Conservation (phyloP, 2,797 vertebrate species). For the Peromyscus melanophrys region DNA sequence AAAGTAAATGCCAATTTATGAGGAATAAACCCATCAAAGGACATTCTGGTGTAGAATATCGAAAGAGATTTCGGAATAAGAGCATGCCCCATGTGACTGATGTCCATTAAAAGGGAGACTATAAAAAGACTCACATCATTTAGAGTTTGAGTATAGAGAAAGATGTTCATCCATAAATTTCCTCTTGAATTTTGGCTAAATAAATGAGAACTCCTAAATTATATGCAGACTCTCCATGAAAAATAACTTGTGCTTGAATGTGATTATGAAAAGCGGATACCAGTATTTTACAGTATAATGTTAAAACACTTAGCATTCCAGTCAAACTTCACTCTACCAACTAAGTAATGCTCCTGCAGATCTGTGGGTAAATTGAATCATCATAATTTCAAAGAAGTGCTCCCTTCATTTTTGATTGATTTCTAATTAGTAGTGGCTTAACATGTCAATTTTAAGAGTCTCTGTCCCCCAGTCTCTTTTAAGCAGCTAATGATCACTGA, state of each 20-base stretch:
- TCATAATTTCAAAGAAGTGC: constrained; percentile 68
- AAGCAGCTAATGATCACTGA: constrained; percentile 73
- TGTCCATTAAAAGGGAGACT: constrained; percentile 60
- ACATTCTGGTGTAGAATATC: constrained; percentile 38
- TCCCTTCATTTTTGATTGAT: constrained; percentile 74
- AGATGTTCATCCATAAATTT: constrained; percentile 65
- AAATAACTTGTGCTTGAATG: constrained; percentile 54
- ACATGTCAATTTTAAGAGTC: constrained; percentile 67
- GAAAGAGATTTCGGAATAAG: constrained; percentile 72
- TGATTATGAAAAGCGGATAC: constrained; percentile 57
- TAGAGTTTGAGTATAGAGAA: constrained; percentile 73
- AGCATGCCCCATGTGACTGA: constrained; percentile 29
- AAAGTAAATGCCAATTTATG: constrained; percentile 67
- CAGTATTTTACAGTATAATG: constrained; percentile 60
- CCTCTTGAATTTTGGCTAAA: constrained; percentile 71
- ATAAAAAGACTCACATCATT: constrained; percentile 66
- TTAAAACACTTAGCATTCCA: constrained; percentile 72
- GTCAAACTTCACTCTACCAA: neutral
- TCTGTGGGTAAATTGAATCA: constrained; percentile 74
- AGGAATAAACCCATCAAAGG: constrained; percentile 63
- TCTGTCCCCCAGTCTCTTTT: constrained; percentile 57
- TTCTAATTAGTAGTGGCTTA: constrained; percentile 76
- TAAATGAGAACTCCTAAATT: constrained; percentile 69
- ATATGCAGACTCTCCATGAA: constrained; percentile 40
- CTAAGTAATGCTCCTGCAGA: constrained; percentile 59